phyloP scores from a whole-genome alignment of 23 tunicate species.

The Halocynthia aurantium region DNA sequence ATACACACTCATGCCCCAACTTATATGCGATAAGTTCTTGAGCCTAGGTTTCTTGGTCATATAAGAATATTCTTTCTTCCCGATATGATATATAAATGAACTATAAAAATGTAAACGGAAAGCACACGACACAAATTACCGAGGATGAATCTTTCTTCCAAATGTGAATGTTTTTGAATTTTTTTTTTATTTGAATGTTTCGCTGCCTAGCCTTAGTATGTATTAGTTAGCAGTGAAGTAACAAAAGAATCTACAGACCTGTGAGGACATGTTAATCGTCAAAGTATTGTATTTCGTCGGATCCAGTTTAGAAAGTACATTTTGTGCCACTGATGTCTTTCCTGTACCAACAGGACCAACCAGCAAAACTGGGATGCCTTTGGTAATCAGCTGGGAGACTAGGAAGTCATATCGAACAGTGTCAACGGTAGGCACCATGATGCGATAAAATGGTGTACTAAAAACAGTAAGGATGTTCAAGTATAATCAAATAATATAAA shows the following conservation, averaged over 20 bases:
- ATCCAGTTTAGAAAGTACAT: slow-evolving; percentile 65
- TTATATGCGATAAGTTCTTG: too few relatives aligned
- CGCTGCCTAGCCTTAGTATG: too few relatives aligned
- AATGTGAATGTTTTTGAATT: too few relatives aligned
- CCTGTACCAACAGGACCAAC: slow-evolving; percentile 98
- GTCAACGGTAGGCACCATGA: slow-evolving; percentile 98
- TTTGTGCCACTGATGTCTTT: slow-evolving; percentile 85
- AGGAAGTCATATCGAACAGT: slow-evolving; percentile 84
- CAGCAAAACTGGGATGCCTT: slow-evolving; percentile 70
- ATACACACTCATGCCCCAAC: too few relatives aligned
- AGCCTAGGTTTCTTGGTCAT: too few relatives aligned
- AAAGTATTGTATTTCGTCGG: slow-evolving; percentile 61
- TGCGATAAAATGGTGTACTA: slow-evolving; percentile 85
- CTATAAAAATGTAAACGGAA: too few relatives aligned
- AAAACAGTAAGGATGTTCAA: background rate
- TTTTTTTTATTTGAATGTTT: too few relatives aligned
- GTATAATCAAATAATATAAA: too few relatives aligned
- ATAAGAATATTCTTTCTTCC: background rate
- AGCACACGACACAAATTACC: too few relatives aligned
- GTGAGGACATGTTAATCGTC: slow-evolving; percentile 92
- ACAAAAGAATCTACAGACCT: slow-evolving; percentile 14
- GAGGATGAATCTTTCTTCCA: too few relatives aligned
- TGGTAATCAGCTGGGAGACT: slow-evolving; percentile 54
- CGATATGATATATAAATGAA: background rate
- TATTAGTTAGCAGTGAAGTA: too few relatives aligned